A percentile compares a stretch with the other conserved stretches of the same genome.
phyloP scores from a whole-genome alignment of 2,888 invertebrate genomes.

The Pollenia angustigena region DNA sequence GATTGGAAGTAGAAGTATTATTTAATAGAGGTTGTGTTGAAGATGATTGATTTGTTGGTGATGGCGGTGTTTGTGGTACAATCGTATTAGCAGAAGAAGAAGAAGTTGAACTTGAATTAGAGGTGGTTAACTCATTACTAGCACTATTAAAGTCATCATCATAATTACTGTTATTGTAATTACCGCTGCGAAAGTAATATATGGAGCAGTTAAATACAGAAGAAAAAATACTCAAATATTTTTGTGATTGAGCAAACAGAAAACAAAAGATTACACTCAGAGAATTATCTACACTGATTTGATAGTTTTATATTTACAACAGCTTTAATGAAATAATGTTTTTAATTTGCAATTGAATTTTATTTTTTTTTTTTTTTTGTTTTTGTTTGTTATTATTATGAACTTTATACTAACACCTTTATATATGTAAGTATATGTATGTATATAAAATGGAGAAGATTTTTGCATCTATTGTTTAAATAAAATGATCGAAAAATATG shows the following conservation, averaged over 20 bases:
- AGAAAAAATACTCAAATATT: not conserved
- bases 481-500: slow-evolving; percentile 69
- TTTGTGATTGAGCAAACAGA: slow-evolving; percentile 37
- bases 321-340: slow-evolving; percentile 39
- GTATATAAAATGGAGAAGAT: slow-evolving; percentile 49
- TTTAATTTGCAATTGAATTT: not conserved
- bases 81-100: slow-evolving; percentile 44
- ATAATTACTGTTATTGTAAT: slow-evolving; percentile 25
- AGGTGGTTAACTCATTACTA: slow-evolving; percentile 24
- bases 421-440: not conserved
- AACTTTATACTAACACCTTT: slow-evolving; percentile 20
- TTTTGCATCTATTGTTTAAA: slow-evolving; percentile 1
- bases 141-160: slow-evolving; percentile 45
- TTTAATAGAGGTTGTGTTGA: slow-evolving; percentile 28
- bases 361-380: slow-evolving; percentile 9
- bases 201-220: slow-evolving; percentile 29
- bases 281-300: slow-evolving; percentile 45
- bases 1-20: slow-evolving; percentile 6
- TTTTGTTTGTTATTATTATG: not conserved
- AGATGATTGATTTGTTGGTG: slow-evolving; percentile 16
- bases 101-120: slow-evolving; percentile 1
- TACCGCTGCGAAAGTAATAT: slow-evolving; percentile 47
- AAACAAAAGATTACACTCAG: slow-evolving; percentile 39
- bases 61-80: slow-evolving; percentile 31
- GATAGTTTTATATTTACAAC: slow-evolving; percentile 42